These are phyloP conservation scores for Egretta garzetta DNA, from an alignment of 2,113 vertebrate genomes.

Conservation along the genomic window DNA sequence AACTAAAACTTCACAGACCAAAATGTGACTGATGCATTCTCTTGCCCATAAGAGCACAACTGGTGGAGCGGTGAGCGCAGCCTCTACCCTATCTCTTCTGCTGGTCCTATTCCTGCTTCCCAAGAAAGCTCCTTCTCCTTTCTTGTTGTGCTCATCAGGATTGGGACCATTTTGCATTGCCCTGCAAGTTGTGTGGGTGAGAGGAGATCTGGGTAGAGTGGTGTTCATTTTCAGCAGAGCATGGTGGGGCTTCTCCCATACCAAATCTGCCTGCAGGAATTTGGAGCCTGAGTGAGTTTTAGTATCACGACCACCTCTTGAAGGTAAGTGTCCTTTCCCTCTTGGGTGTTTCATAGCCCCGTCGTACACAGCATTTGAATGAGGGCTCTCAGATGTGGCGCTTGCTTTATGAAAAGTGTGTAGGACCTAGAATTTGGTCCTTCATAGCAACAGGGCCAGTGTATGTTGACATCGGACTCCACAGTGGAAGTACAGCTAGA, in stretches of 20 bases:
- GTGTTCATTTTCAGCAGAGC: neutral
- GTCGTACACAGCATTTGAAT: neutral
- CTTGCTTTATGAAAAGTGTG: neutral
- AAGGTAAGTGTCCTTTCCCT: neutral
- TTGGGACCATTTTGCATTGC: neutral
- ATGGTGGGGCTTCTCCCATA: accelerated
- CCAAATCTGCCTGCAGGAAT: neutral
- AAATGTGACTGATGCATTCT: neutral
- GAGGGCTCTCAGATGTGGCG: neutral
- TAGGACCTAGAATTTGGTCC: neutral
- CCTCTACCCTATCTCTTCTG: neutral
- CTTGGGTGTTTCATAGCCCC: neutral
- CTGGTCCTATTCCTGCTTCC: neutral
- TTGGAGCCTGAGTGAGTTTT: neutral
- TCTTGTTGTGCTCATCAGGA: neutral
- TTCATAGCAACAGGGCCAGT: neutral
- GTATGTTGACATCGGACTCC: neutral
- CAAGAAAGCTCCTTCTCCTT: neutral
- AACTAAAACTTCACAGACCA: neutral
- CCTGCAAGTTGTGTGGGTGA: neutral
- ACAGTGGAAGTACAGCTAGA: neutral
- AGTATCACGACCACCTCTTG: neutral
- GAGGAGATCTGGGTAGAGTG: neutral
- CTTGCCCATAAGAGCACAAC: neutral
- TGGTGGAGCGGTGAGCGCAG: accelerated